Base-by-base conservation (phyloP, 2,888 invertebrate species). In the Drosophila recens region DNA sequence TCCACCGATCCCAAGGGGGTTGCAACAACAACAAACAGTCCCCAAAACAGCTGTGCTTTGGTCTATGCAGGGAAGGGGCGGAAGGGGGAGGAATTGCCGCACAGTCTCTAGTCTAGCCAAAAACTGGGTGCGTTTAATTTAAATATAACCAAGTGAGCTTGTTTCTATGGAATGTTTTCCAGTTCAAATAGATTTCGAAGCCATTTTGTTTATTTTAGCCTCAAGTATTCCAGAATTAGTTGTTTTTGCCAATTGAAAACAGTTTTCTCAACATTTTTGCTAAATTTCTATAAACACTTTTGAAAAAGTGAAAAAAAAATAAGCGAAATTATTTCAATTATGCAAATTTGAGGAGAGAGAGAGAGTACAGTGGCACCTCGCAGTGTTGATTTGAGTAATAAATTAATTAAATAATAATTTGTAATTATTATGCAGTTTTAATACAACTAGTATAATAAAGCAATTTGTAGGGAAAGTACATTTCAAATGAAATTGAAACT, bases 11-110 rank as follows among this genome's bases (percentile, higher is more conserved):
- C n/a, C 13, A 23, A 1, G 17, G 46, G 34, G 48, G 15, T 15
- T 4, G 34, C 46, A 30, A 17, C n/a, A 30, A 33, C 54, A 34
- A 49, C 30, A 34, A 23, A 40, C 52, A 52, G 51, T 15, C 38
- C 27, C 52, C 61, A 34, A 58, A 75, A 42, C 75, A 72, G 75
- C 67, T 53, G 70, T 38, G 40, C 23, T 36, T 30, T 38, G 15
- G 27, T 23, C 15, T 36, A 36, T 1, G 10, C 9, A 23, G 3
- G 9, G n/a, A 6, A 4, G 33, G 17, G n/a, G 23, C 3, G 9
- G 23, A 45, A 30, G 10, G 33, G 9, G 23, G 51, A 30, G 10
- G 33, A 5, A 17, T 51, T 51, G 10, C 8, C 43, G 46, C 72
- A 45, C 53, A 61, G 62, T 54, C 53, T 5, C 23, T 27, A 6